Evolutionary conservation across 2,113 vertebrate species (phyloP).

Genomic region (Blennius ocellaris): DNA sequence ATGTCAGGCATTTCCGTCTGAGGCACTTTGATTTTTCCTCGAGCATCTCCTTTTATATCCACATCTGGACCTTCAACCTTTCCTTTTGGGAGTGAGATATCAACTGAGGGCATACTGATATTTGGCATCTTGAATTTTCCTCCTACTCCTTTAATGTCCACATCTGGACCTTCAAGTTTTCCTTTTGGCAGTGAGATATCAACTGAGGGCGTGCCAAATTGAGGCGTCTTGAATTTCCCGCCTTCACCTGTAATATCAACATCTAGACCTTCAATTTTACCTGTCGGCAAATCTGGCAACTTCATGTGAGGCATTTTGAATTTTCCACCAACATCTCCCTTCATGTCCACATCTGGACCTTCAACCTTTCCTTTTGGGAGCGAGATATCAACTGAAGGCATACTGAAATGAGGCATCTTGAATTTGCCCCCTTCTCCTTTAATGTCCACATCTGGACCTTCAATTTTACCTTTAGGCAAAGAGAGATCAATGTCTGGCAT

Average conservation of each 20-base stretch:
- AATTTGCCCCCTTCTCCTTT: too few relatives aligned
- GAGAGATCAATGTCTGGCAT: conserved; percentile 62
- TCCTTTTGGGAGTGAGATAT: conserved; percentile 68
- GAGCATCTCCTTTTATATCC: neutral
- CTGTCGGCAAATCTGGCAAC: conserved; percentile 42
- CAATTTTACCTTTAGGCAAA: conserved; percentile 49
- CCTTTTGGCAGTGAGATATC: too few relatives aligned
- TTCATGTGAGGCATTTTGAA: conserved; percentile 58
- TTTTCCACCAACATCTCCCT: conserved; percentile 18
- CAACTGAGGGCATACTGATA: conserved; percentile 65
- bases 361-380: conserved; percentile 58
- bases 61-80: conserved; percentile 25
- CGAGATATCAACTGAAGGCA: neutral
- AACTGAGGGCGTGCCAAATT: too few relatives aligned
- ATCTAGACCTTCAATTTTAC: conserved; percentile 43
- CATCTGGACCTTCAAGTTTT: neutral
- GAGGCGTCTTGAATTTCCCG: too few relatives aligned
- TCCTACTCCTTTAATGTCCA: conserved; percentile 28
- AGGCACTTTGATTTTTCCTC: conserved; percentile 68
- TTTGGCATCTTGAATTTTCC: conserved; percentile 52
- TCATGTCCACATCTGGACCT: conserved; percentile 23
- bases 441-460: conserved; percentile 41
- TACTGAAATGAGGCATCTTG: too few relatives aligned
- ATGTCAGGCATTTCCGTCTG: conserved; percentile 62
- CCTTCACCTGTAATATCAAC: conserved; percentile 1